phyloP scores from a whole-genome alignment of 2,797 vertebrate genomes.

The Tokudaia muenninki region DNA sequence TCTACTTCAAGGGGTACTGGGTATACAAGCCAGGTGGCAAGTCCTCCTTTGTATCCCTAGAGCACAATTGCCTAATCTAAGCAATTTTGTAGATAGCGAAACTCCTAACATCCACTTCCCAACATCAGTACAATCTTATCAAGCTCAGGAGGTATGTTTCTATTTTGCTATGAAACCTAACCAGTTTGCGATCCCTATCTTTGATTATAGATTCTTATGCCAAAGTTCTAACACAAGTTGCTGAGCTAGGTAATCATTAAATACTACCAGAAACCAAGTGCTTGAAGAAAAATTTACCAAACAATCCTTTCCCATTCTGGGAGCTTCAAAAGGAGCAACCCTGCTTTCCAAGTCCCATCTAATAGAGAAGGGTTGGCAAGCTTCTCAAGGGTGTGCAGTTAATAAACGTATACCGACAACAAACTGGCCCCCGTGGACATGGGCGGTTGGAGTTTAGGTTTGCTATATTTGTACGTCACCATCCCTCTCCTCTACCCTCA shows the following conservation, averaged over 20 bases:
- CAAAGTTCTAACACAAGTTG: conserved; percentile 21
- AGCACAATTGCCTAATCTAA: neutral
- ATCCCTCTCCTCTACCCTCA: conserved; percentile 57
- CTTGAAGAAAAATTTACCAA: conserved; percentile 41
- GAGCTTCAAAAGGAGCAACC: conserved; percentile 52
- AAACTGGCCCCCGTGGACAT: neutral
- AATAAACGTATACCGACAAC: rapidly evolving
- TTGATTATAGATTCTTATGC: conserved; percentile 31
- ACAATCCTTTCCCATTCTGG: neutral
- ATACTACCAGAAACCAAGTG: conserved; percentile 39
- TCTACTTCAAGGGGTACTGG: neutral
- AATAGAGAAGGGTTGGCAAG: neutral
- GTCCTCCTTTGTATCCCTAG: neutral
- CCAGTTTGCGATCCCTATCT: conserved; percentile 46
- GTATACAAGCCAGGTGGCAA: neutral
- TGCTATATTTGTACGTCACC: neutral
- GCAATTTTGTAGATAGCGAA: neutral
- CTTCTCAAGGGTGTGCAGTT: neutral
- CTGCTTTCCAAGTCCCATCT: neutral
- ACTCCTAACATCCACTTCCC: neutral
- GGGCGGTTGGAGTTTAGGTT: neutral
- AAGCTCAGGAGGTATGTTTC: neutral
- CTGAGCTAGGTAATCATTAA: conserved; percentile 50
- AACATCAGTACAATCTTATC: neutral
- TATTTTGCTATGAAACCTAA: conserved; percentile 31